Base-by-base conservation (phyloP, 2,797 vertebrate species). In the Selene dorsalis region DNA sequence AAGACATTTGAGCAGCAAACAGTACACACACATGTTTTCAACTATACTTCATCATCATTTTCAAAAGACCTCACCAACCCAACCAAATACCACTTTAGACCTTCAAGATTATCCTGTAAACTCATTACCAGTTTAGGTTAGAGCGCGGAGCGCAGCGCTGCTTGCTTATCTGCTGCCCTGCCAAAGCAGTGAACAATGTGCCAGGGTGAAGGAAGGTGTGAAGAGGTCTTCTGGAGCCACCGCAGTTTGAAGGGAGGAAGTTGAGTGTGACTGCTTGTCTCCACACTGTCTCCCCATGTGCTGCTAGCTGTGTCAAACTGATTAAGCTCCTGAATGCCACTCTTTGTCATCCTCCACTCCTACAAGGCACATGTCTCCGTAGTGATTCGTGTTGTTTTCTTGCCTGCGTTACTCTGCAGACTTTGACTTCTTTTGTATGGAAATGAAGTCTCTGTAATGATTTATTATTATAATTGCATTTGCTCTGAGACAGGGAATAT, bases 81-180 rank as follows among this genome's bases (percentile, higher is more conserved):
- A 59, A 38, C 75, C 69, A 81, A 80, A 89, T 89, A 55, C 69
- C 82, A 87, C 85, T 87, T 79, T 61, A 83, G 82, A 45, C 60
- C 76, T 83, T 83, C 76, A 60, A 73, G 78, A 84, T 91, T 77
- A 91, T 91, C 86, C 78, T 66, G 41, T 91, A 84, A 88, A 89
- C 65, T 87, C 85, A 92, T 91, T 87, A 86, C 22, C 14, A 43
- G 73, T 74, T 88, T 71, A 80, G 76, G 60, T 77, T 55, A 56
- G 73, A 80, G 73, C 75, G 68, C 43, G 61, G 68, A 85, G 69
- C 62, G 77, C 59, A 76, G 56, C 69, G 62, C 63, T 78, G 80
- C 80, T 70, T 63, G 47, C 67, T 84, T 81, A 70, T 87, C 76
- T 75, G 70, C 56, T 41, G 56, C 58, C 52, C 45, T 86, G 58